These are phyloP conservation scores for Odontomyia ornata DNA, from an alignment of 2,888 invertebrate species.

Conservation along the genomic window DNA sequence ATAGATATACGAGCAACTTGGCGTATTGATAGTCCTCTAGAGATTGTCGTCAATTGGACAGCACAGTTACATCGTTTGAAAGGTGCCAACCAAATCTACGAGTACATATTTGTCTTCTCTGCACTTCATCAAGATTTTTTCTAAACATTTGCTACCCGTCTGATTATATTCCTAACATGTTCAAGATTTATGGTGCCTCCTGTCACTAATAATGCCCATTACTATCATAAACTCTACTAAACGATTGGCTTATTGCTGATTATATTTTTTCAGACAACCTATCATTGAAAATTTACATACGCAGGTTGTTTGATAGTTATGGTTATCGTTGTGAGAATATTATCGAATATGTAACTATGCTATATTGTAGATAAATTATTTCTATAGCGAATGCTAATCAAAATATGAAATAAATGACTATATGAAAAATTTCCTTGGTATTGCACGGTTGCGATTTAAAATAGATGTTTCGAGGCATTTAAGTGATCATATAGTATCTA, in stretches of 20 bases:
- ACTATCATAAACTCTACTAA: slow-evolving; percentile 18
- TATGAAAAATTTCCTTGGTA: too few relatives aligned
- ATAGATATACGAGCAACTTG: background rate
- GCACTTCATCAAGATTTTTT: background rate
- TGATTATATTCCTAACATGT: slow-evolving; percentile 29
- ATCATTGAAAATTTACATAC: slow-evolving; percentile 5
- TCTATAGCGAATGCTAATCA: too few relatives aligned
- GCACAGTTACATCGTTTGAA: background rate
- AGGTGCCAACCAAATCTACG: background rate
- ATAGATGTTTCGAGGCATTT: too few relatives aligned
- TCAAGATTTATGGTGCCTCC: slow-evolving; percentile 29
- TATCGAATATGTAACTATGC: background rate
- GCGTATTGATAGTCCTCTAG: too few relatives aligned
- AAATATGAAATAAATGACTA: too few relatives aligned
- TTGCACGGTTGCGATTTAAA: too few relatives aligned
- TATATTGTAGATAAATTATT: background rate
- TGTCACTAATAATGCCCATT: slow-evolving; percentile 35
- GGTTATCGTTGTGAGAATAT: slow-evolving; percentile 2
- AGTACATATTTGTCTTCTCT: too few relatives aligned
- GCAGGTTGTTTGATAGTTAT: background rate
- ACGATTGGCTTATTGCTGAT: slow-evolving; percentile 16
- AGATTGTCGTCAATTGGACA: background rate
- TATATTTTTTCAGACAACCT: slow-evolving; percentile 15
- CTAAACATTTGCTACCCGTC: background rate
- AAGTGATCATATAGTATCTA: too few relatives aligned